Evolutionary conservation across 2,797 vertebrate genomes (phyloP), one percentile per base, ranked within the genome.

Genomic region (Silurus aristotelis): DNA sequence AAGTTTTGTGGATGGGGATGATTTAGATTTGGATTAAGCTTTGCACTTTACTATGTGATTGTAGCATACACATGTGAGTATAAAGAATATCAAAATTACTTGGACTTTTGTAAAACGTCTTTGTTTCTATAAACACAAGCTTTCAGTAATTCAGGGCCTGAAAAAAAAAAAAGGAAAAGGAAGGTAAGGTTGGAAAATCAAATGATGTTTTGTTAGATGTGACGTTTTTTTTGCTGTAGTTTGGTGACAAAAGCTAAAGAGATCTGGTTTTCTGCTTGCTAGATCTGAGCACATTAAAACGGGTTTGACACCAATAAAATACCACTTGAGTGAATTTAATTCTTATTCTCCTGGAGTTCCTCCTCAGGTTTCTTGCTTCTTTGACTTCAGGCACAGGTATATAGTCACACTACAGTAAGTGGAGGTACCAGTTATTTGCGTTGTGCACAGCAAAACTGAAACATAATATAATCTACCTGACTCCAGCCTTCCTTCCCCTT

Each of bases 241-340:
- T 90, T 78, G 61, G 85, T 84, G 87, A 87, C 83, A 89, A 91
- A 92, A 89, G 92, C 91, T 93, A 89, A 93, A 89, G 85, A 92
- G 88, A 88, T 88, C 90, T 88, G 82, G 52, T 89, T 91, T 90
- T 89, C 87, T 86, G 67, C 72, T 82, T 63, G n/a, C 43, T 46
- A 78, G 60, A 72, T 46, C 78, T 6, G 13, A 84, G 15, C 67
- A 70, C 38, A 48, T n/a, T 63, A 61, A 43, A 85, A 83, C 38
- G 22, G 31, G 78, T 52, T 3, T 73, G 58, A 55, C 56, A 80
- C 12, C 7, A 17, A 6, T 61, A 68, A 27, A 61, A 67, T 19
- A 22, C 12, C 20, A 48, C 1, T 38, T 12, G 20, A 75, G 22
- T 22, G 25, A 22, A 46, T 71, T 20, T 63, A 1, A 83, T 77